Base-by-base conservation (phyloP, 2,113 vertebrate genomes). In the Hypomesus transpacificus region DNA sequence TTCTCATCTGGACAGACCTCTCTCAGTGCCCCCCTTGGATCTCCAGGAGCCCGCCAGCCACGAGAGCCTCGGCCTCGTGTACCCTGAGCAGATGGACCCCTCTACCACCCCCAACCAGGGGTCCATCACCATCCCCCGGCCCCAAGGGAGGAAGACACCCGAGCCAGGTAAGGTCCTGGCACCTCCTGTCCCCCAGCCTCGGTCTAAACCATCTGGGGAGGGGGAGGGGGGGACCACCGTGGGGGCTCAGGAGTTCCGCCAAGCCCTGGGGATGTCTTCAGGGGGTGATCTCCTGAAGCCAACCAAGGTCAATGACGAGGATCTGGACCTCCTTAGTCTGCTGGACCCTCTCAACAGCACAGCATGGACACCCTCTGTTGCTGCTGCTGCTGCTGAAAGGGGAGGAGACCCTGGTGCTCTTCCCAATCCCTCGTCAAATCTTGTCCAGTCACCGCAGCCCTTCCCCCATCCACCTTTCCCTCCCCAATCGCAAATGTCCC, bases 41-140 rank as follows among this genome's bases (percentile, higher is more conserved):
- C 77, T 81, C 0, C 68, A 82, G 0, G 83, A 89, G 24, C 70
- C 90, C 1, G 87, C 81, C 0, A 88, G 79, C 84, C 81, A 7
- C 17, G 91, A 94, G 16, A 69, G 83, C 62, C 56, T 68, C 9
- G 54, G 60, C 28, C 56, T 24, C 3, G 69, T 31, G 17, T 17
- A 21, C 17, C 14, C 34, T 0, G 83, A 87, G 4, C 1, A 62
- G 7, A 59, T 59, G 11, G 87, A 89, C 6, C 73, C 61, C 3
- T 82, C 77, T 8, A 63, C 13, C 21, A 52, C 56, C 11, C 28
- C 68, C 0, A 0, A 81, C 51, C 90, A 85, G 5, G 84, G 92
- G 21, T 95, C 86, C 83, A 97, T 98, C 83, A 96, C 95, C 67
- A 95, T 98, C 59, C 96, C 97, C 1, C 92, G 96, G 3, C 96